Evolutionary conservation across 2,888 invertebrate genomes (phyloP).

Genomic region (Acleris literana): DNA sequence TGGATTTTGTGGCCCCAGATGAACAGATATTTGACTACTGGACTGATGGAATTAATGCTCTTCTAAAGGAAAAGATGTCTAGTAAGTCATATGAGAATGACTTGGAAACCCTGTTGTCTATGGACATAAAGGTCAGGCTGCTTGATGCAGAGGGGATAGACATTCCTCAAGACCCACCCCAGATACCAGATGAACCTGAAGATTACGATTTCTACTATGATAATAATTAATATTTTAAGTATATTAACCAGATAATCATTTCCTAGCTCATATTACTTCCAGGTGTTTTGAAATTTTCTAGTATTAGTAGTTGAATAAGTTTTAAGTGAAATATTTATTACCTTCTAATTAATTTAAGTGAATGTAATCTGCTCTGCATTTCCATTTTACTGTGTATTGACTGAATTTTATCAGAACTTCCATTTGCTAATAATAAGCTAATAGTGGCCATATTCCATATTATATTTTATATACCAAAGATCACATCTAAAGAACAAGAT

Average conservation of each 20-base stretch:
- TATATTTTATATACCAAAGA: slow-evolving; percentile 79
- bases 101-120: slow-evolving; percentile 94
- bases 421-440: slow-evolving; percentile 59
- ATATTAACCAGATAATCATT: slow-evolving; percentile 17
- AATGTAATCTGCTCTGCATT: slow-evolving; percentile 52
- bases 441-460: slow-evolving; percentile 71
- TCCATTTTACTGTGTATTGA: slow-evolving; percentile 53
- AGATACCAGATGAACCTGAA: slow-evolving; percentile 95
- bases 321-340: slow-evolving; percentile 37
- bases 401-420: slow-evolving; percentile 63
- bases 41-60: slow-evolving; percentile 97
- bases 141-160: slow-evolving; percentile 97
- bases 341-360: slow-evolving; percentile 37
- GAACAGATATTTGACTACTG: slow-evolving; percentile 95
- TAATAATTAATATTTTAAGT: slow-evolving; percentile 77
- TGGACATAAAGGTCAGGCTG: slow-evolving; percentile 97
- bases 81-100: slow-evolving; percentile 95
- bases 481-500: slow-evolving; percentile 70
- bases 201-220: slow-evolving; percentile 95
- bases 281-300: slow-evolving; percentile 31
- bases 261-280: slow-evolving; percentile 30
- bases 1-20: slow-evolving; percentile 97
- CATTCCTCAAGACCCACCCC: slow-evolving; percentile 96
- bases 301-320: slow-evolving; percentile 36
- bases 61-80: slow-evolving; percentile 93